Evolutionary conservation across 92 coral and sea anemone genomes (phyloP).

Genomic region (Porites evermanni): DNA sequence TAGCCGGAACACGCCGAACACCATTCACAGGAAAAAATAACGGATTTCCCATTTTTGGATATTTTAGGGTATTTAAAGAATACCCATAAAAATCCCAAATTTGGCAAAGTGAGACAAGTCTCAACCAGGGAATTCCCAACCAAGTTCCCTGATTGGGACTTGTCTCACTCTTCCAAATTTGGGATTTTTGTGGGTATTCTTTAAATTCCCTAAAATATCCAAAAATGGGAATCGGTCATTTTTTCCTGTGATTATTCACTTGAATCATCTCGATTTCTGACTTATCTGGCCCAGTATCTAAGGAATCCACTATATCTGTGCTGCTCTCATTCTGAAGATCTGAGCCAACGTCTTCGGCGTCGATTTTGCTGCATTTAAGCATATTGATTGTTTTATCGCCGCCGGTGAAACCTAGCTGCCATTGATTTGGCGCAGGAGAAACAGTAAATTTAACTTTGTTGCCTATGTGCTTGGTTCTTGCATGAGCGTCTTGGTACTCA

Average conservation of each 20-base stretch:
- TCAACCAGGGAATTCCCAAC: too few species aligned
- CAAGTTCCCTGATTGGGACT: too few species aligned
- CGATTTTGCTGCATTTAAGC: conserved; percentile 20
- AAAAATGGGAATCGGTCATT: too few species aligned
- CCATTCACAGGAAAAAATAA: background rate
- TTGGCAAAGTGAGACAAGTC: too few species aligned
- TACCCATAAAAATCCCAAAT: too few species aligned
- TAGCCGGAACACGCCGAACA: conserved; percentile 28
- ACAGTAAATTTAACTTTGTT: conserved; percentile 53
- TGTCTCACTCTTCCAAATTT: too few species aligned
- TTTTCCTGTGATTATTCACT: background rate
- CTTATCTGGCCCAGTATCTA: conserved; percentile 28
- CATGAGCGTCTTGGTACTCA: conserved; percentile 50
- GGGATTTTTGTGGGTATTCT: too few species aligned
- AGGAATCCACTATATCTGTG: conserved; percentile 30
- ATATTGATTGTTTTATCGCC: conserved; percentile 37
- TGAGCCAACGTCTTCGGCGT: conserved; percentile 33
- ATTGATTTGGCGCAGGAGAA: conserved; percentile 42
- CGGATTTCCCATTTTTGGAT: too few species aligned
- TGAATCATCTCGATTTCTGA: conserved; percentile 38
- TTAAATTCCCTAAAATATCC: too few species aligned
- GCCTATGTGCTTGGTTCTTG: conserved; percentile 54
- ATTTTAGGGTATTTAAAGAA: too few species aligned
- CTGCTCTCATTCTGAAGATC: conserved; percentile 28
- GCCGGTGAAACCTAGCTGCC: conserved; percentile 47